Evolutionary conservation across 2,797 vertebrate species (phyloP), one percentile per base, ranked within the genome.

Genomic region (Chelon labrosus): DNA sequence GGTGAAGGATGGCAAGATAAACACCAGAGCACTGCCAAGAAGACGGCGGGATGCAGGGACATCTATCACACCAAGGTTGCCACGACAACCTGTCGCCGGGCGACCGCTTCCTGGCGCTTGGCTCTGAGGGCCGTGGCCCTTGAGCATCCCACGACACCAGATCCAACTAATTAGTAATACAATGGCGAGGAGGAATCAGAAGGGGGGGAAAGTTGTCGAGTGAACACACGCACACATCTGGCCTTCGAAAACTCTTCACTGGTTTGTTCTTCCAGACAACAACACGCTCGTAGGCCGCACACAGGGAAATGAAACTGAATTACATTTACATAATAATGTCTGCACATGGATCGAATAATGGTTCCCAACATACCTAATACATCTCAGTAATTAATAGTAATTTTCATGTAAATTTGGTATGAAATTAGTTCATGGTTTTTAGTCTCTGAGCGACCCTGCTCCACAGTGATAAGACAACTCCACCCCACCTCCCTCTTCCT

Each of bases 41-140:
- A 49, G 73, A 84, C 86, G 84, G 65, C 19, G 1, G 73, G 56
- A 78, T 70, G 77, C n/a, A 51, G 69, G 57, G 52, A 63, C 70
- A 90, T 93, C 85, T 63, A 93, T 92, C 91, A 91, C 64, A 31
- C 37, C 87, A 88, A 88, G 88, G 91, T 91, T 88, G 74, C 68
- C 73, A 63, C 52, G 75, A 82, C 77, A 78, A 89, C 86, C 70
- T 84, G 79, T 75, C 74, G 54, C 64, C 3, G 0, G 69, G 79
- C 73, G 52, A 73, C 73, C 17, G 41, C 75, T 73, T 22, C 0
- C 2, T 16, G 38, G 47, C 1, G 13, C 49, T 65, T 5, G 8
- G 47, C 73, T 67, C 64, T 0, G 13, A 51, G 56, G 65, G 51
- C 65, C 9, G 19, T 37, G 83, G 77, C 84, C 87, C 72, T 84